Conservation (phyloP, 1,140 invertebrate genomes). For the Eurosta solidaginis region DNA sequence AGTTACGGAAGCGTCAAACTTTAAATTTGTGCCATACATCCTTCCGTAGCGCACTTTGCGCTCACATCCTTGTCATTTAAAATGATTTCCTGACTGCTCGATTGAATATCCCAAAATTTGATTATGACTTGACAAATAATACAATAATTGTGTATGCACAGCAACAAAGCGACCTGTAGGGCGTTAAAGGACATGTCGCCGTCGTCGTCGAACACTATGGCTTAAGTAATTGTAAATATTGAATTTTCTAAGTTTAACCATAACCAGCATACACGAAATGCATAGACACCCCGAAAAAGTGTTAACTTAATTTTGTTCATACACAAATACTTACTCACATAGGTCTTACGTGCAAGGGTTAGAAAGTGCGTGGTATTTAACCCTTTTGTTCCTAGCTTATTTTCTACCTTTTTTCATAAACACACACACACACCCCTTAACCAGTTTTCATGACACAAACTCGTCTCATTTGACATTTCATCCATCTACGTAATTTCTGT, state of each 20-base stretch:
- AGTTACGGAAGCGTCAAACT: constrained; percentile 27
- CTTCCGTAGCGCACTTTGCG: neutral
- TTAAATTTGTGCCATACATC: constrained; percentile 6
- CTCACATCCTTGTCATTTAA: neutral
- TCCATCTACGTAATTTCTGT: too few relatives aligned
- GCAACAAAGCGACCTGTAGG: neutral
- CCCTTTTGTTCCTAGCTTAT: neutral
- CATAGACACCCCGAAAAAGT: neutral
- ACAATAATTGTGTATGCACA: neutral
- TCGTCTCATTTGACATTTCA: constrained; percentile 25
- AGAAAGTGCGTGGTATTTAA: constrained; percentile 1
- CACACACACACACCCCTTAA: constrained; percentile 14
- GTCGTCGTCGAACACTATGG: constrained; percentile 27
- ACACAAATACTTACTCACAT: neutral
- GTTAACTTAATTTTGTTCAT: neutral
- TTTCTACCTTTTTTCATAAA: constrained; percentile 14
- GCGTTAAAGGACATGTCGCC: constrained; percentile 23
- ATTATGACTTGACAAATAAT: constrained; percentile 37
- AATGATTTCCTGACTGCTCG: constrained; percentile 13
- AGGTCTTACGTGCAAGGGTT: constrained; percentile 1
- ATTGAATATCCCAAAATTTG: constrained; percentile 33
- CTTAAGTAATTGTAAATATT: constrained; percentile 37
- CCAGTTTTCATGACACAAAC: too few relatives aligned
- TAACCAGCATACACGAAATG: neutral
- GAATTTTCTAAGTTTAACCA: constrained; percentile 25